Base-by-base conservation (phyloP, 2,113 vertebrate genomes). In the Tychaedon coryphoeus region DNA sequence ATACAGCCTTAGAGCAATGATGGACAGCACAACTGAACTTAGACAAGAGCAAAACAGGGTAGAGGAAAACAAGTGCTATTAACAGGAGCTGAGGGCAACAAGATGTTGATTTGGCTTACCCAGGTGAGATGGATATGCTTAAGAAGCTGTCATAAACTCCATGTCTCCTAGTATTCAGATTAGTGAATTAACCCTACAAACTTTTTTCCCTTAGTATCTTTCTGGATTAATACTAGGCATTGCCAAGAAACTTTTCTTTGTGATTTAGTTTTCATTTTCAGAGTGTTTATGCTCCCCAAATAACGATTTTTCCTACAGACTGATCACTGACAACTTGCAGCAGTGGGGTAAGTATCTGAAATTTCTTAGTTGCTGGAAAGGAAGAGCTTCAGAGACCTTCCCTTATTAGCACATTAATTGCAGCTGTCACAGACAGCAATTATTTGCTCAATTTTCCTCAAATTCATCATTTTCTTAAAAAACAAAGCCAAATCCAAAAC, bases 371-470 rank as follows among this genome's bases (percentile, higher is more conserved):
- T 92, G 48, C 71, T 83, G 78, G 64, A 92, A 93, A 76, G 82
- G 71, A 95, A 86, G 85, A 75, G 67, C 78, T 96, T 94, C 90
- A 90, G 88, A 92, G 92, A 83, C 26, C 36, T 79, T 92, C 23
- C 76, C 84, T 90, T 97, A 96, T 96, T 96, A 96, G 95, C 94
- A 96, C 95, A 90, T 95, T 96, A 97, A 96, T 97, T 97, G 78
- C 93, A 88, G 85, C 87, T 97, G 91, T 97, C 93, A 96, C 93
- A 96, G 92, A 90, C n/a, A 90, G 86, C 90, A 96, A 96, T 95
- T 96, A 97, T 93, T 94, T 93, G 86, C 88, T 96, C 94, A 93
- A 86, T 95, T 97, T 96, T 97, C 75, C 65, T 93, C 85, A 95
- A 90, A 86, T 95, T 96, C 86, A 90, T 93, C 4, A 73, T 84